Base-by-base conservation (phyloP, 2,888 invertebrate species). In the Crioceris asparagi region DNA sequence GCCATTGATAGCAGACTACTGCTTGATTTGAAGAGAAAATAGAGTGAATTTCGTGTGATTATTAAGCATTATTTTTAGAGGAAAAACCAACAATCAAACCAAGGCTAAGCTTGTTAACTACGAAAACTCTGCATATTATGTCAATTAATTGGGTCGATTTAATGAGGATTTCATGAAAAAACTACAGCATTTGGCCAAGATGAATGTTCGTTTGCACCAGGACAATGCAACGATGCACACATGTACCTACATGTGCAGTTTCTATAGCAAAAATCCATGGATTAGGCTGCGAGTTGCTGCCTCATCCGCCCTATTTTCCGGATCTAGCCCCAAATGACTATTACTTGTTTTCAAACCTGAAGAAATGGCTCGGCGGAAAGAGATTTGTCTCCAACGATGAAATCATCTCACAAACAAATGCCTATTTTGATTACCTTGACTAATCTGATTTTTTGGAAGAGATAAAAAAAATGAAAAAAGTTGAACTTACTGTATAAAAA, bases 261-360 rank as follows among this genome's bases (percentile, higher is more conserved):
- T 15, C 31, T n/a, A 14, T 31, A n/a, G 17, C 31, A 31, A 31
- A 31, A 7, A 14, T 31, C 16, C 15, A 31, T 31, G n/a, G n/a
- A 31, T n/a, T 12, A 10, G 16, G 17, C 16, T 31, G 16, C 16
- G 16, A 31, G 16, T 31, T 8, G n/a, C 31, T n/a, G n/a, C n/a
- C n/a, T n/a, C n/a, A n/a, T n/a, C n/a, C n/a, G n/a, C n/a, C n/a
- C n/a, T n/a, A n/a, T 31, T 31, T 17, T 31, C 31, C 12, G 15
- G 16, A 15, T 31, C 16, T 15, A 31, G 31, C 16, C 31, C 15
- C 7, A 16, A 31, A 16, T 31, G 2, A 31, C 31, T 14, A 15
- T 31, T 31, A 15, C 33, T 33, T 17, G 33, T 33, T 33, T 12
- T 15, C 33, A 33, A 33, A 33, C 18, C 19, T 21, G 21, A 23